Conservation (phyloP, 2,797 vertebrate genomes). For the Glossophaga mutica region DNA sequence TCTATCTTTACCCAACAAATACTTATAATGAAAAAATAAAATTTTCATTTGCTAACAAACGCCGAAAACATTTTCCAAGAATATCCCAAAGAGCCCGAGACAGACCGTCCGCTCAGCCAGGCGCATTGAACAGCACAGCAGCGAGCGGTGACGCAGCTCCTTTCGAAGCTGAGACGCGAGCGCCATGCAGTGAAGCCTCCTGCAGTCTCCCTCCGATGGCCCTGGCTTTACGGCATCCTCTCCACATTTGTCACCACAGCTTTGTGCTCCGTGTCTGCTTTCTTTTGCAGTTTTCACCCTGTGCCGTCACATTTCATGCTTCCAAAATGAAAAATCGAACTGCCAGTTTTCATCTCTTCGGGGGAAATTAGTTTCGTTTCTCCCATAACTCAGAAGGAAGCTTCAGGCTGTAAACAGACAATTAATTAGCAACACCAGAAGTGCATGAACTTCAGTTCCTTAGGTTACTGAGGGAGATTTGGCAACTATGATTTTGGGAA, state of each 20-base stretch:
- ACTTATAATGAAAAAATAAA: background rate
- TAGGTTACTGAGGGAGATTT: background rate
- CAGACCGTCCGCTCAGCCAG: background rate
- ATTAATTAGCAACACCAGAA: background rate
- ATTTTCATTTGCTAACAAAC: background rate
- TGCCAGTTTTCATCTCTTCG: conserved; percentile 31
- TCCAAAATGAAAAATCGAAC: conserved; percentile 57
- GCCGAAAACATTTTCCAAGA: background rate
- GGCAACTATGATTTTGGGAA: background rate
- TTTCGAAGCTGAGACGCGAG: background rate
- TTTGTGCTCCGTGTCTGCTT: background rate
- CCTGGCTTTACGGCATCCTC: rapidly evolving
- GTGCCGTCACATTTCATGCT: background rate
- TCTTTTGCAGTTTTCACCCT: background rate
- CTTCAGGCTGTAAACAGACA: background rate
- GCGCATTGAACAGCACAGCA: background rate
- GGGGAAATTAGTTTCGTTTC: conserved; percentile 54
- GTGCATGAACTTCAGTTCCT: background rate
- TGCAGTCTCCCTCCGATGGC: background rate
- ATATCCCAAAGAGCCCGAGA: background rate
- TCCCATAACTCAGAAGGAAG: conserved; percentile 40
- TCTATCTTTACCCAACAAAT: background rate
- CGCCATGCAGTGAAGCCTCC: background rate
- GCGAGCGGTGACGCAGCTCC: background rate
- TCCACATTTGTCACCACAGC: background rate